Conservation (phyloP, 2,797 vertebrate genomes). For the Otus scops region DNA sequence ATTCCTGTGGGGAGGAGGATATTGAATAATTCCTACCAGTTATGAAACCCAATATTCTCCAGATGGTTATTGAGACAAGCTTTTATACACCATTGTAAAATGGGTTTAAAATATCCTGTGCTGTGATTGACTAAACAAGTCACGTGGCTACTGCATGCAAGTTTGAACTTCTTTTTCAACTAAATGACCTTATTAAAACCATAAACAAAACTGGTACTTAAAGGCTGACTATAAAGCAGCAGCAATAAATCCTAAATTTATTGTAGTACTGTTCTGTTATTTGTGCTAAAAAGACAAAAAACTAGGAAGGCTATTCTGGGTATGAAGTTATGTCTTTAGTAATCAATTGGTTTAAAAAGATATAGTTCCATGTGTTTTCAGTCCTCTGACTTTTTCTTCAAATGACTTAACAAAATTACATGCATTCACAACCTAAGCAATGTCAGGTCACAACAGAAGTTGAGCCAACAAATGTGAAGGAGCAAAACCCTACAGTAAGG, state of each 20-base stretch:
- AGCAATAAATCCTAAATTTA: slow-evolving; percentile 42
- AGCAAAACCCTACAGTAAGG: not conserved
- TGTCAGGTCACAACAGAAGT: not conserved
- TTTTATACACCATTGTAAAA: slow-evolving; percentile 67
- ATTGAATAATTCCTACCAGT: slow-evolving; percentile 72
- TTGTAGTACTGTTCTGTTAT: not conserved
- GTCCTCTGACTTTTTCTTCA: not conserved
- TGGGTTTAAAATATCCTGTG: slow-evolving; percentile 58
- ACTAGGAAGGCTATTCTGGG: not conserved
- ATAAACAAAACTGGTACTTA: slow-evolving; percentile 49
- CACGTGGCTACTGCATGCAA: slow-evolving; percentile 55
- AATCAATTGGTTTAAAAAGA: not conserved
- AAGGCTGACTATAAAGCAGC: slow-evolving; percentile 21
- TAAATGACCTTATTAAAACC: slow-evolving; percentile 51
- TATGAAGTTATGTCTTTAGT: not conserved
- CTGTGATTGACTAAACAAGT: slow-evolving; percentile 67
- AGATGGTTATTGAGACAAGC: slow-evolving; percentile 62
- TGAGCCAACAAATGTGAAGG: not conserved
- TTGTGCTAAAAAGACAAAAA: not conserved
- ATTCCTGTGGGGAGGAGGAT: slow-evolving; percentile 58
- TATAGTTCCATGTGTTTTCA: not conserved
- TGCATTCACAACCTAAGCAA: not conserved
- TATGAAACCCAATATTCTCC: slow-evolving; percentile 72
- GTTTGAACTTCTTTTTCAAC: slow-evolving; percentile 52
- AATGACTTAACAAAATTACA: not conserved